These are phyloP conservation scores for Drosophila peninsularis DNA, from an alignment of 2,888 invertebrate genomes.

Conservation along the genomic window DNA sequence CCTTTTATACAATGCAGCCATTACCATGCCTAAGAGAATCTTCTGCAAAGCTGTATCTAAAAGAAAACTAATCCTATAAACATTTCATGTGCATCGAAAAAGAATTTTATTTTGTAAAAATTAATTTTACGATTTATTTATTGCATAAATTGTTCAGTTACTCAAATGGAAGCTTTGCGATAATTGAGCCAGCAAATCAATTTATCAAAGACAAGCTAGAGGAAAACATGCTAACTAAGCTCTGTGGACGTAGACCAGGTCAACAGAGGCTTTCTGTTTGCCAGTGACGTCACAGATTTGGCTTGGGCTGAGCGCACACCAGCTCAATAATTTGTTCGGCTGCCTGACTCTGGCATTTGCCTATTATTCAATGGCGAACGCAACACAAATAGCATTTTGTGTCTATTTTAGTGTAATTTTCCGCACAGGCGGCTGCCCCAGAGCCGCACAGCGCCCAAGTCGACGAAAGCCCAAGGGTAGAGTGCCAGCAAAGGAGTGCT, in stretches of 20 bases:
- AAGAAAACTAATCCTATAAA: too few relatives aligned
- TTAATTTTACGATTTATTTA: neutral
- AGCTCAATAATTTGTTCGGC: constrained; percentile 31
- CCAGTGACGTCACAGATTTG: neutral
- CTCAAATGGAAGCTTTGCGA: neutral
- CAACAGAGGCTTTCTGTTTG: neutral
- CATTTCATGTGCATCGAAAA: too few relatives aligned
- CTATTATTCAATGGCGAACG: constrained; percentile 36
- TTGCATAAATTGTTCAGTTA: neutral
- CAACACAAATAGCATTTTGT: constrained; percentile 70
- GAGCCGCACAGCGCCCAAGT: constrained; percentile 18
- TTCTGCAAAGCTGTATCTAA: neutral
- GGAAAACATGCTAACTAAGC: neutral
- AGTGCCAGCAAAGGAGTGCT: constrained; percentile 9
- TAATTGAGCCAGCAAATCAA: neutral
- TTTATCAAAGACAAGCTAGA: neutral
- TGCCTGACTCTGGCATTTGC: constrained; percentile 51
- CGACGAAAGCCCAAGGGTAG: constrained; percentile 10
- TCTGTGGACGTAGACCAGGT: neutral
- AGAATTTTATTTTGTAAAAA: neutral
- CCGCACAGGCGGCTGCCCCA: constrained; percentile 64
- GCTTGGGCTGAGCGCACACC: neutral
- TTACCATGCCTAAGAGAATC: too few relatives aligned
- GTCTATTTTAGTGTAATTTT: constrained; percentile 80
- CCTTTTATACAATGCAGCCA: too few relatives aligned